phyloP scores from a whole-genome alignment of 2,113 vertebrate genomes.

The Cyanistes caeruleus region DNA sequence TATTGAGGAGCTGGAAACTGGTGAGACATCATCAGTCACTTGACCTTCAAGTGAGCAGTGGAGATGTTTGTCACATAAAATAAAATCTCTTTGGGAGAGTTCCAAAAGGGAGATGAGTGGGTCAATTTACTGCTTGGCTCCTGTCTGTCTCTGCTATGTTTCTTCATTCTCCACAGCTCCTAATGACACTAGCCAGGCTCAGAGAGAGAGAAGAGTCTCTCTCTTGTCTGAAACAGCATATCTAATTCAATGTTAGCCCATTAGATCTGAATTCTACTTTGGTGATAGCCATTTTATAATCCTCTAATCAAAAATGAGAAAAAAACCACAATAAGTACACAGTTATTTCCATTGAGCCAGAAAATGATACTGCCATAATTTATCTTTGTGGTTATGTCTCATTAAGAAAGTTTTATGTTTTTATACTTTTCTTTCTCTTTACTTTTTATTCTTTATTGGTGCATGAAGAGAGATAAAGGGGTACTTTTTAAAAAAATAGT shows the following conservation, averaged over 20 bases:
- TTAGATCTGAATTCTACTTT: neutral
- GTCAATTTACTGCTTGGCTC: slow-evolving; percentile 52
- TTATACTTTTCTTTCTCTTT: neutral
- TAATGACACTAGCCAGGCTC: neutral
- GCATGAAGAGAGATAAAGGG: neutral
- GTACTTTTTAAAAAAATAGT: accelerated
- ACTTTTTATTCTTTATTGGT: neutral
- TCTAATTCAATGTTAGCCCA: neutral
- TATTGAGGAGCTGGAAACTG: neutral
- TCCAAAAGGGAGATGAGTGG: slow-evolving; percentile 25
- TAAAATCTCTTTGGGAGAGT: slow-evolving; percentile 36
- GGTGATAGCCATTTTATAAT: neutral
- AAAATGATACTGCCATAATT: neutral
- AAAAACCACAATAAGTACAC: neutral
- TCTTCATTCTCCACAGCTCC: neutral
- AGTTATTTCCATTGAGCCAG: neutral
- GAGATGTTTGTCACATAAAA: neutral
- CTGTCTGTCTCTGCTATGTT: slow-evolving; percentile 22
- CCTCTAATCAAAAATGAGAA: neutral
- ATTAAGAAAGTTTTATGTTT: neutral
- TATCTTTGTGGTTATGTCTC: neutral
- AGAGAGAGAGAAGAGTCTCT: neutral
- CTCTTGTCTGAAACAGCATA: neutral
- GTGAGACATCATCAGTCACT: neutral
- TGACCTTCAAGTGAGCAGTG: slow-evolving; percentile 54